Percentiles rank a stretch among this genome's conserved stretches.
Evolutionary conservation across 2,888 invertebrate species (phyloP).

Genomic region (Coleophora flavipennella): DNA sequence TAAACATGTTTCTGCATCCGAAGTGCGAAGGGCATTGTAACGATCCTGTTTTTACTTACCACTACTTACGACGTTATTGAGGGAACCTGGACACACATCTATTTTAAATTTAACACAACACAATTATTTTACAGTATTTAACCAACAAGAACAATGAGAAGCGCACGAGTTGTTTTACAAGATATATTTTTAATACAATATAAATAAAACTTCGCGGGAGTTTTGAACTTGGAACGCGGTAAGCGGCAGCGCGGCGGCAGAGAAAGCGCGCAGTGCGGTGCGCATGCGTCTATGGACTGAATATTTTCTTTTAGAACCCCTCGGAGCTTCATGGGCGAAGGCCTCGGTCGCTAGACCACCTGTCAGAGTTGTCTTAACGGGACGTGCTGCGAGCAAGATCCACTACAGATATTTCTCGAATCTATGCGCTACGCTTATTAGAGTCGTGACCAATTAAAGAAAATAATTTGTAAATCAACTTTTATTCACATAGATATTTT

Average conservation of each 20-base stretch:
- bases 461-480: too few species aligned
- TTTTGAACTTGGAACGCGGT: conserved; percentile 21
- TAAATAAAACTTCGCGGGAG: conserved; percentile 33
- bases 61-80: conserved; percentile 30
- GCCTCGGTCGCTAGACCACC: conserved; percentile 20
- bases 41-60: conserved; percentile 46
- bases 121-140: conserved; percentile 18
- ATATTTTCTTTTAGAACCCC: conserved; percentile 33
- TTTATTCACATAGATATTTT: too few species aligned
- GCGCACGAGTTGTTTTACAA: conserved; percentile 28
- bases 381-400: conserved; percentile 21
- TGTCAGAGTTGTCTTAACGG: conserved; percentile 27
- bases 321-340: conserved; percentile 12
- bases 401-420: conserved; percentile 9
- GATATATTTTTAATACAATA: conserved; percentile 18
- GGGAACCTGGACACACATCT: conserved; percentile 33
- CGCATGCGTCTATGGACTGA: conserved; percentile 52
- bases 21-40: conserved; percentile 26
- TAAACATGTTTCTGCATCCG: conserved; percentile 28
- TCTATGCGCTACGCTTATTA: too few species aligned
- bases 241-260: conserved; percentile 22
- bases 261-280: conserved; percentile 31
- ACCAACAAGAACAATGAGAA: conserved; percentile 10
- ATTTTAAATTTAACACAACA: conserved; percentile 19
- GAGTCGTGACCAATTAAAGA: too few species aligned